Evolutionary conservation across 2,888 invertebrate genomes (phyloP).

Genomic region (Drosophila neonasuta): DNA sequence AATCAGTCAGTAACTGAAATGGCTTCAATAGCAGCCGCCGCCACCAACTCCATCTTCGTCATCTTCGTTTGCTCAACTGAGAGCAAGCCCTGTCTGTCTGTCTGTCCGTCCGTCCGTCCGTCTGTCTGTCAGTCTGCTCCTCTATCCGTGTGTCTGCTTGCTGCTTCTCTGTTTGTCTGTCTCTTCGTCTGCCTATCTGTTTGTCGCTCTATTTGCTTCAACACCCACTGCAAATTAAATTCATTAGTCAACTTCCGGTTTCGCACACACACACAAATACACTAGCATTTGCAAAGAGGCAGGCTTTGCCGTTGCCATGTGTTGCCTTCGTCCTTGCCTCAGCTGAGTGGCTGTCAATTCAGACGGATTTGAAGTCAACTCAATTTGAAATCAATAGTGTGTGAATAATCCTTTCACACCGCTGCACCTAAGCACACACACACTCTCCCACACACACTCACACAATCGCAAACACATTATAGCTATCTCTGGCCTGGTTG

Average conservation of each 20-base stretch:
- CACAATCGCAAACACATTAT: background rate
- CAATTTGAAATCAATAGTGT: slow-evolving; percentile 83
- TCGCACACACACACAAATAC: slow-evolving; percentile 27
- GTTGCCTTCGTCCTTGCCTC: slow-evolving; percentile 40
- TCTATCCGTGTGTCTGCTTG: background rate
- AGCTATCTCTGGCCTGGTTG: slow-evolving; percentile 1
- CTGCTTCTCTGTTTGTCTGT: background rate
- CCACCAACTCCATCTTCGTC: slow-evolving; percentile 7
- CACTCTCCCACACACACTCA: background rate
- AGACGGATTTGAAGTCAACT: slow-evolving; percentile 81
- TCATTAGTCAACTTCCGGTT: slow-evolving; percentile 80
- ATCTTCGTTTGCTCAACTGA: slow-evolving; percentile 3
- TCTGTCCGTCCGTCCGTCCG: background rate
- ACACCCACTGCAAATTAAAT: slow-evolving; percentile 80
- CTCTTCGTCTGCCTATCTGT: slow-evolving; percentile 49
- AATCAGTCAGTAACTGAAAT: slow-evolving; percentile 57
- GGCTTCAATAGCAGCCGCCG: slow-evolving; percentile 4
- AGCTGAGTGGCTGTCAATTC: slow-evolving; percentile 76
- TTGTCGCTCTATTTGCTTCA: slow-evolving; percentile 76
- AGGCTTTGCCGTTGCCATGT: slow-evolving; percentile 56
- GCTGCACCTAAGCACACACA: slow-evolving; percentile 41
- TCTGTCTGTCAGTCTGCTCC: background rate
- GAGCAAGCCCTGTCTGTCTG: background rate
- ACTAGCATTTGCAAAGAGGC: slow-evolving; percentile 7
- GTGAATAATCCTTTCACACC: slow-evolving; percentile 81